phyloP scores from a whole-genome alignment of 1,140 invertebrate genomes.

The Lepidotrigona ventralis region DNA sequence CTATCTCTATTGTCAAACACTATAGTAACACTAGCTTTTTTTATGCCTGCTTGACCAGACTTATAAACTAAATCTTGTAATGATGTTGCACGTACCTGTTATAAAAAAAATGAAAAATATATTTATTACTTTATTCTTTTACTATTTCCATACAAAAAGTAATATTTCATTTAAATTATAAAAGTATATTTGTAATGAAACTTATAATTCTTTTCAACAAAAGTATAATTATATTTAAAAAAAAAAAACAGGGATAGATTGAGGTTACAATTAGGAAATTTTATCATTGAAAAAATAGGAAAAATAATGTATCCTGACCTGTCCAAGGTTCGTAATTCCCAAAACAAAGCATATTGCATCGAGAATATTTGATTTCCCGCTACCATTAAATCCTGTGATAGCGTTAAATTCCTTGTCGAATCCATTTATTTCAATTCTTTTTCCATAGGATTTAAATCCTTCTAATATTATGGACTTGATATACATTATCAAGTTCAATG shows the following conservation, averaged over 20 bases:
- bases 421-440: conserved; percentile 93
- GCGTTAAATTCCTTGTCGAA: conserved; percentile 99
- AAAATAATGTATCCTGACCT: conserved; percentile 84
- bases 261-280: background rate
- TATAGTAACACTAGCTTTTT: conserved; percentile 97
- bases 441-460: conserved; percentile 99
- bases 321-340: conserved; percentile 95
- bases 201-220: background rate
- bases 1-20: conserved; percentile 96
- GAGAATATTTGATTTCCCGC: conserved; percentile 99
- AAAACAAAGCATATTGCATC: conserved; percentile 99
- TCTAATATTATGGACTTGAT: conserved; percentile 97
- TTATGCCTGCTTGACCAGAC: conserved; percentile 97
- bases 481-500: conserved; percentile 85
- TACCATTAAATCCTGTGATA: conserved; percentile 98
- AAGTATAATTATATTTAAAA: background rate
- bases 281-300: background rate
- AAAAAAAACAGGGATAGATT: background rate
- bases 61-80: conserved; percentile 98
- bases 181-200: background rate
- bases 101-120: background rate
- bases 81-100: conserved; percentile 92
- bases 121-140: background rate
- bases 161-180: conserved; percentile 7
- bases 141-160: background rate